These are phyloP conservation scores for Phalloptychus januarius DNA, from an alignment of 2,797 vertebrate species.

Conservation along the genomic window DNA sequence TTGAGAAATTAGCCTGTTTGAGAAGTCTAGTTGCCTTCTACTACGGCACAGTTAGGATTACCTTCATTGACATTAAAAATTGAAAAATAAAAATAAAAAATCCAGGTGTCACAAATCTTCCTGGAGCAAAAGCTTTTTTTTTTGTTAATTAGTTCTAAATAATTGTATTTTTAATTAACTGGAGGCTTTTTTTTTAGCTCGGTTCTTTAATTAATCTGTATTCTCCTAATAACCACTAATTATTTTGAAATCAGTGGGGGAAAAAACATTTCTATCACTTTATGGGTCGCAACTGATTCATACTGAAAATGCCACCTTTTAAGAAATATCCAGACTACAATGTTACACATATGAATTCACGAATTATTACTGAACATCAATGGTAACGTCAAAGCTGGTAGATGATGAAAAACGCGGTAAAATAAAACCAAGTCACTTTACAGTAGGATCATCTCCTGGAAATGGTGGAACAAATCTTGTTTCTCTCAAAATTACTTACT, in stretches of 20 bases:
- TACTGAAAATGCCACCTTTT: background rate
- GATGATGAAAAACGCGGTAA: background rate
- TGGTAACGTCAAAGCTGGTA: background rate
- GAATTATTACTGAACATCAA: background rate
- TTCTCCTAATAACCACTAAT: background rate
- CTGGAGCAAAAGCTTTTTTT: background rate
- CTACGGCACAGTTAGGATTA: background rate
- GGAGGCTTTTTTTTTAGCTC: background rate
- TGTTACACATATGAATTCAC: background rate
- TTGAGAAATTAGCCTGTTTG: background rate
- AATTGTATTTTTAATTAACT: background rate
- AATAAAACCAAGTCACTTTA: background rate
- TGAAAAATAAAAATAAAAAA: background rate
- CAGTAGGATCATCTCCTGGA: background rate
- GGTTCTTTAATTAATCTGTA: background rate
- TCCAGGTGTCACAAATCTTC: background rate
- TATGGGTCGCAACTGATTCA: background rate
- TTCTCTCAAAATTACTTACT: background rate
- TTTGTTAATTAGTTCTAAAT: background rate
- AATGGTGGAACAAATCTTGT: background rate
- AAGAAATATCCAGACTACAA: background rate
- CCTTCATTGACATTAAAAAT: background rate
- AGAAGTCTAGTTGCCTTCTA: background rate
- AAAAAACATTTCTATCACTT: background rate
- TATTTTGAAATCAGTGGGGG: background rate